Base-by-base conservation (phyloP, 2,797 vertebrate species). In the Xenentodon cancila region DNA sequence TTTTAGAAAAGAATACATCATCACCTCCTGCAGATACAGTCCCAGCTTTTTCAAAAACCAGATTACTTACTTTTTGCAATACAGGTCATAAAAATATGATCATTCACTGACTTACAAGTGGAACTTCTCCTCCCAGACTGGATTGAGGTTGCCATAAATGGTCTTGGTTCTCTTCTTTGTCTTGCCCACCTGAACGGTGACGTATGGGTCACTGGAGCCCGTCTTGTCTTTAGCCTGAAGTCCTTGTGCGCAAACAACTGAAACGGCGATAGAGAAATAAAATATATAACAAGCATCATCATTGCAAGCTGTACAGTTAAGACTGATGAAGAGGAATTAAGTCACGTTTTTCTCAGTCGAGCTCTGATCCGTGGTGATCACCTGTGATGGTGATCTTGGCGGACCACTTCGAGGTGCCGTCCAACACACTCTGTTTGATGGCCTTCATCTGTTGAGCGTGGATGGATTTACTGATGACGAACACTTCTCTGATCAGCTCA, bases 161-260 rank as follows among this genome's bases (percentile, higher is more conserved):
- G 98, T 99, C 88, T 99, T 99, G 68, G 98, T 99, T 71, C 98
- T 95, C 85, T 97, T 99, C 91, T 98, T 99, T 15, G 97, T 99
- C 91, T 99, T 99, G 49, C 97, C 96, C 54, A 99, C 98, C 90
- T 99, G 98, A 62, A 99, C 97, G 0, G 98, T 99, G 67, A 99
- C 98, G 0, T 99, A 99, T 0, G 98, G 98, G 85, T 99, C 97
- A n/a, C 97, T 99, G 77, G 97, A 99, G 19, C 97, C 97, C 0
- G 97, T 99, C 84, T 99, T 99, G 83, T 99, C 98, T 87, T 99
- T 99, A 69, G 97, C 97, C 82, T 99, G 98, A 53, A 99, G 95
- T 47, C 98, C 97, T 86, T 99, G 97, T 43, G 98, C 98, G 89
- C 97, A 99, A 30, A 97, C 80, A 66, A 99, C 98, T 99, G 84